phyloP scores from a whole-genome alignment of 1,140 invertebrate genomes.

The Halyomorpha halys region DNA sequence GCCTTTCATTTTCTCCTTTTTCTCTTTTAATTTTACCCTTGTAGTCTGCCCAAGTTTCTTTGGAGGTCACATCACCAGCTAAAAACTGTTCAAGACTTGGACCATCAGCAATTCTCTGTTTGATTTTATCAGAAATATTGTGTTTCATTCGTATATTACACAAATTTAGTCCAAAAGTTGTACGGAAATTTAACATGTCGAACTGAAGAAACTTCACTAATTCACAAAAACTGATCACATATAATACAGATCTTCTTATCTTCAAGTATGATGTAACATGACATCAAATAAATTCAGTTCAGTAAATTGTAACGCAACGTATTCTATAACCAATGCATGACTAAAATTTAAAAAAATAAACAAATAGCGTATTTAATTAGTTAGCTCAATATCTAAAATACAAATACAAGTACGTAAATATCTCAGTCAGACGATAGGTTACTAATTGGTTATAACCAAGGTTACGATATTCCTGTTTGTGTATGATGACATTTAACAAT shows the following conservation, averaged over 20 bases:
- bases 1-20: constrained; percentile 66
- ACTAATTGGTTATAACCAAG: too few relatives aligned
- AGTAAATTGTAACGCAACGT: too few relatives aligned
- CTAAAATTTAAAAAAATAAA: too few relatives aligned
- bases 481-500: not conserved
- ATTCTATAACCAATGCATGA: too few relatives aligned
- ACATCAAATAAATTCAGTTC: too few relatives aligned
- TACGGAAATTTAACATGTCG: constrained; percentile 3
- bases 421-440: too few relatives aligned
- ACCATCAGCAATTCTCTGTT: constrained; percentile 48
- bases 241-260: too few relatives aligned
- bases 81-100: constrained; percentile 53
- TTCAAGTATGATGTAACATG: too few relatives aligned
- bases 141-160: not conserved
- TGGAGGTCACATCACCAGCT: constrained; percentile 18
- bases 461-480: too few relatives aligned
- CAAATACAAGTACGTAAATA: too few relatives aligned
- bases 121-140: constrained; percentile 33
- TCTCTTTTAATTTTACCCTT: constrained; percentile 73
- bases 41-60: constrained; percentile 48
- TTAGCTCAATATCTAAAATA: too few relatives aligned
- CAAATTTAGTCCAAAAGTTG: not conserved
- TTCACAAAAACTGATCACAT: not conserved
- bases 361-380: too few relatives aligned
- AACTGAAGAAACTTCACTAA: not conserved